Percentiles rank a stretch among this genome's conserved stretches.
Conservation (phyloP, 2,113 vertebrate genomes). For the Heloderma charlesbogerti region DNA sequence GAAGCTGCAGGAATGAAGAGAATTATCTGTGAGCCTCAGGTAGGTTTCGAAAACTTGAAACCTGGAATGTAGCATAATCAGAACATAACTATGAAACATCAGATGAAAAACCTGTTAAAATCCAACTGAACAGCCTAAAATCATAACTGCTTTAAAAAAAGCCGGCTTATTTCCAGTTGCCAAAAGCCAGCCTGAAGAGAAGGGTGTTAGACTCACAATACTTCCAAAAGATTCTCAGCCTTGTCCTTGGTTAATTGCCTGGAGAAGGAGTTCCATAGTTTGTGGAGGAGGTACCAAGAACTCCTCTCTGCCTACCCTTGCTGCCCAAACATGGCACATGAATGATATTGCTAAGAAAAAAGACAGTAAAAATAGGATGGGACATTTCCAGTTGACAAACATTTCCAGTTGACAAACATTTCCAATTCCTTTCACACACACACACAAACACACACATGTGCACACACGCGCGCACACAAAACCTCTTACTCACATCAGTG, state of each 20-base stretch:
- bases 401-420: not conserved
- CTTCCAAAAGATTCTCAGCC: not conserved
- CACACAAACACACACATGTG: too few species aligned
- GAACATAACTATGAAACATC: not conserved
- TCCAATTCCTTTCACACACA: conserved; percentile 20
- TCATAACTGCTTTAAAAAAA: too few species aligned
- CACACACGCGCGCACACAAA: conserved; percentile 22
- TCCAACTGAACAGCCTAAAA: not conserved
- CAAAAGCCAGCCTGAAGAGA: not conserved
- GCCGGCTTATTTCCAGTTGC: not conserved
- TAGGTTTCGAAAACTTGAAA: not conserved
- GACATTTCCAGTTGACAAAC: not conserved
- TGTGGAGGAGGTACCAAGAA: not conserved
- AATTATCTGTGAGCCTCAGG: not conserved
- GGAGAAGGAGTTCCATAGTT: not conserved
- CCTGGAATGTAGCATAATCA: not conserved
- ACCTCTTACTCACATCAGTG: not conserved
- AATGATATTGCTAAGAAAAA: not conserved
- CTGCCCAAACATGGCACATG: not conserved
- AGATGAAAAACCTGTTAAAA: not conserved
- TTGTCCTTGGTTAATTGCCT: not conserved
- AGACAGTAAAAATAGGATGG: not conserved
- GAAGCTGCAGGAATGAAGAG: not conserved
- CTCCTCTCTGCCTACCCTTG: not conserved
- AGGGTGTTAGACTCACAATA: not conserved